These are phyloP conservation scores for Emydoidea blandingii DNA, from an alignment of 2,797 vertebrate genomes.

Conservation along the genomic window DNA sequence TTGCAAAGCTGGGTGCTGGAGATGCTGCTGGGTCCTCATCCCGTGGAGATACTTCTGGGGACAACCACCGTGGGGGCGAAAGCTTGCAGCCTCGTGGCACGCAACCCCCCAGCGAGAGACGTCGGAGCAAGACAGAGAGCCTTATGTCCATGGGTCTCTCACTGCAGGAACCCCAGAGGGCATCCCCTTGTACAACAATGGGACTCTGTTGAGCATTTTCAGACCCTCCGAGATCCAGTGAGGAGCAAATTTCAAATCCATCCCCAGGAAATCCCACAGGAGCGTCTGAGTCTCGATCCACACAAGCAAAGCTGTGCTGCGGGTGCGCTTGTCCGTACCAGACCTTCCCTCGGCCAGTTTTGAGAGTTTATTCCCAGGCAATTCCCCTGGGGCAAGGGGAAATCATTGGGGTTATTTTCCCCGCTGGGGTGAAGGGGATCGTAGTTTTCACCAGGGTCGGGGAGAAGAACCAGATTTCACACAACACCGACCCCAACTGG, in stretches of 20 bases:
- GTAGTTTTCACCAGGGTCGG: too few relatives aligned
- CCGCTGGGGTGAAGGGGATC: too few relatives aligned
- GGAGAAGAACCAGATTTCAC: background rate
- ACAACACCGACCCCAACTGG: background rate
- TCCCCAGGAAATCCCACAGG: too few relatives aligned
- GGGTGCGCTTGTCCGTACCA: background rate
- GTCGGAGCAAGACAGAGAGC: background rate
- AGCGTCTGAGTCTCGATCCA: background rate
- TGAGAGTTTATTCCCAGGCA: background rate
- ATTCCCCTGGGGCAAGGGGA: too few relatives aligned
- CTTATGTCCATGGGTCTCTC: background rate
- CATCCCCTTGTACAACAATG: background rate
- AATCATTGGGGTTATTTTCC: too few relatives aligned
- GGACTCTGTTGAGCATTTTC: background rate
- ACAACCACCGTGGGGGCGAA: accelerated
- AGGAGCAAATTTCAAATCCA: background rate
- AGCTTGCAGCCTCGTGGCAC: background rate
- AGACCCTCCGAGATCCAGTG: background rate
- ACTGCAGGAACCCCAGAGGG: background rate
- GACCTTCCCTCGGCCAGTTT: too few relatives aligned
- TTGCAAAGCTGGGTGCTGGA: background rate
- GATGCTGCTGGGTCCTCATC: background rate
- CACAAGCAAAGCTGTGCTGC: too few relatives aligned
- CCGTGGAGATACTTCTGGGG: too few relatives aligned
- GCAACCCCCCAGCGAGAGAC: background rate